Evolutionary conservation across 2,888 invertebrate genomes (phyloP), one percentile per base, ranked within the genome.

Genomic region (Ophonus ardosiacus): DNA sequence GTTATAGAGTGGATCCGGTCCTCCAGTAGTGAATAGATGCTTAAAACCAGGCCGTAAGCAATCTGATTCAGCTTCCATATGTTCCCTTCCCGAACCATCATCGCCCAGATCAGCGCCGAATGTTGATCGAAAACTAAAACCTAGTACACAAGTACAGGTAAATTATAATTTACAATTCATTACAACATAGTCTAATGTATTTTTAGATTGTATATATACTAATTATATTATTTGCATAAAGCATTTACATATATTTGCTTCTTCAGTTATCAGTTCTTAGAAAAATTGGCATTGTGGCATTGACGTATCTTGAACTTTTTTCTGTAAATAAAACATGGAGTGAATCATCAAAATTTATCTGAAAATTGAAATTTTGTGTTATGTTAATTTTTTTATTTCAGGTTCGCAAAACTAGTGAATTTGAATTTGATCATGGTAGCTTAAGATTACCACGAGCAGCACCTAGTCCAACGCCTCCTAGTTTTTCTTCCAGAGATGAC

Each of bases 21-120:
- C 97, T 61, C 97, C 97, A 13, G 94, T 94, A 51, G 97, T 98
- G 31, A 96, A 97, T 90, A 93, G 97, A 79, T 95, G 95, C 63
- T 92, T 97, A 57, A 97, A 97, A 90, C 97, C 97, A 15, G 93
- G 93, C 13, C 92, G 93, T 81, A 93, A 94, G 88, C 87, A 91
- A 21, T 92, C 92, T 0, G 92, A 93, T 88, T 91, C 92, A 0
- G 88, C 90, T 21, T 92, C 92, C 4, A 89, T 90, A 81, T 88
- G 90, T 51, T 91, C 92, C 0, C 91, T 89, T 85, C 88, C 90
- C 4, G 89, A 91, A 63, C 90, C 92, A n/a, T 89, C 90, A 0
- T 91, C 91, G 7, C 90, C 91, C 7, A 89, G 91, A 57, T 89
- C 89, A 65, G 94, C 94, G 7, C 94, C 94, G 6, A 93, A 93